Evolutionary conservation across 2,113 vertebrate genomes (phyloP).

Genomic region (Albula glossodonta): DNA sequence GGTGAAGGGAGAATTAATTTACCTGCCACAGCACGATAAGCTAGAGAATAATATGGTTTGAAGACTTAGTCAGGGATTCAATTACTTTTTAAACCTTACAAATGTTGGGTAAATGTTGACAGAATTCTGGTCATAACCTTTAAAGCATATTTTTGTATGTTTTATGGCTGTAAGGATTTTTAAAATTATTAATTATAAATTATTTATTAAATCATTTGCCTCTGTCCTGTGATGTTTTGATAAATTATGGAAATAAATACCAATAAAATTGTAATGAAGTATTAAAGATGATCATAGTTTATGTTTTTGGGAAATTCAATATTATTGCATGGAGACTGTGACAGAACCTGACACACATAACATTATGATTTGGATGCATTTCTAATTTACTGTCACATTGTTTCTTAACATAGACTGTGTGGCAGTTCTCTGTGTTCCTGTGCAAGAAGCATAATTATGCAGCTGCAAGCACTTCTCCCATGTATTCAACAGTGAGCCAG

Average conservation of each 20-base stretch:
- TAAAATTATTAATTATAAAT: not conserved
- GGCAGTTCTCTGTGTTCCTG: not conserved
- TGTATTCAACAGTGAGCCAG: no score
- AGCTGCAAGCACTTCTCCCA: no score
- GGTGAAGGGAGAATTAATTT: no score
- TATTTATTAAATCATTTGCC: not conserved
- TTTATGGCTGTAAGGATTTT: no score
- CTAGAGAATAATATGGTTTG: not conserved
- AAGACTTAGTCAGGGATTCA: not conserved
- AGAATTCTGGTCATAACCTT: not conserved
- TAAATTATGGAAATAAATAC: not conserved
- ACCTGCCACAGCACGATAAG: not conserved
- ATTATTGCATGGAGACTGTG: no score
- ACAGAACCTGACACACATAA: not conserved
- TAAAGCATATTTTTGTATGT: not conserved
- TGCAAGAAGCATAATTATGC: no score
- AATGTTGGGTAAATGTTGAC: no score
- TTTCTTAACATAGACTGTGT: no score
- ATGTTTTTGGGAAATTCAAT: no score
- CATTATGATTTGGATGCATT: not conserved
- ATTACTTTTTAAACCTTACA: no score
- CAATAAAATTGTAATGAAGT: no score
- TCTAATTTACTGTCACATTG: not conserved
- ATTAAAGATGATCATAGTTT: no score
- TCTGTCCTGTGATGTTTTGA: not conserved